These are phyloP conservation scores for Hippolais icterina DNA, from an alignment of 2,113 vertebrate genomes.

Conservation along the genomic window DNA sequence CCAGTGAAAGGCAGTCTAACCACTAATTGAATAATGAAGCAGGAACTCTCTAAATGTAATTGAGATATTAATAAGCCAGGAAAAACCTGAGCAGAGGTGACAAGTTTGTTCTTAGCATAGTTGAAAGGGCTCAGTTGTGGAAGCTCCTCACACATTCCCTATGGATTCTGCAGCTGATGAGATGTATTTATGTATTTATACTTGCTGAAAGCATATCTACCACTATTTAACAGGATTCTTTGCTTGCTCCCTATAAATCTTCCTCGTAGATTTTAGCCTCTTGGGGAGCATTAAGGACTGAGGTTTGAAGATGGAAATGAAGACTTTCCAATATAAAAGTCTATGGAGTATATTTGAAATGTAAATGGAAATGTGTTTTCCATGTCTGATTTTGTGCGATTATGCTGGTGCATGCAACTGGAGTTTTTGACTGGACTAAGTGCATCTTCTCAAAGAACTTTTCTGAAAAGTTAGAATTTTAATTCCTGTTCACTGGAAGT, in stretches of 20 bases:
- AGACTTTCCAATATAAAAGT: not conserved
- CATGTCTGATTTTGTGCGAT: not conserved
- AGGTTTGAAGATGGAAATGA: not conserved
- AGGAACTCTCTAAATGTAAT: not conserved
- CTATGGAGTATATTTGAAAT: not conserved
- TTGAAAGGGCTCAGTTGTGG: not conserved
- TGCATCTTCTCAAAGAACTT: not conserved
- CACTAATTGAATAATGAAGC: not conserved
- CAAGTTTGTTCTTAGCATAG: not conserved
- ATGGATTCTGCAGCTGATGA: not conserved
- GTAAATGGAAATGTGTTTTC: not conserved
- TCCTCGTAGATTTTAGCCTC: not conserved
- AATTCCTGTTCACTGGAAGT: not conserved
- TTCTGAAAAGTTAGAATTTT: not conserved
- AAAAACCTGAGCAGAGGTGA: not conserved
- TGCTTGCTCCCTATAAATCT: not conserved
- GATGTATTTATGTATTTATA: not conserved
- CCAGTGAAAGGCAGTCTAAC: not conserved
- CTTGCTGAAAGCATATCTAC: not conserved
- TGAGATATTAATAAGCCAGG: not conserved
- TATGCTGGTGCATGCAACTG: not conserved
- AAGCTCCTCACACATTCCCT: not conserved
- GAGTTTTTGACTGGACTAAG: not conserved
- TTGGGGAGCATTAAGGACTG: not conserved
- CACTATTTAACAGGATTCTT: not conserved